Evolutionary conservation across 2,797 vertebrate genomes (phyloP), one percentile per base, ranked within the genome.

Genomic region (Hydrolagus colliei): DNA sequence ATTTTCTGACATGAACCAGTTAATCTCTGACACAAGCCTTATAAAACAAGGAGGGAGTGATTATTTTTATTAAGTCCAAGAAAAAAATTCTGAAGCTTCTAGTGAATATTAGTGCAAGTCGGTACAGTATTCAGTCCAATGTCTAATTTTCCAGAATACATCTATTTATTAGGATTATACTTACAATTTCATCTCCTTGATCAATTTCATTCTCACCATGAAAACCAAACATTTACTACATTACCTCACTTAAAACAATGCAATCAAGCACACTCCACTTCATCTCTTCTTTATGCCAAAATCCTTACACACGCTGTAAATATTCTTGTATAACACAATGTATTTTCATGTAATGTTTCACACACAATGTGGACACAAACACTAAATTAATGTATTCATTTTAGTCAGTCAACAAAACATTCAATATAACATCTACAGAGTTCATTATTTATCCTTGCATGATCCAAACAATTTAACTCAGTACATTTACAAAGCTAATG

Each of bases 401-500:
- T 84, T 41, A 80, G 78, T 80, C 78, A 80, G 13, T 76, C 35
- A 76, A 79, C 77, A 82, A 68, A 84, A 84, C 65, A 52, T 84
- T 84, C 79, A 71, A 84, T 71, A 71, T 84, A 84, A 84, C 79
- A 84, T 84, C 79, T 84, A 82, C 63, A 35, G 32, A 35, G 27
- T 84, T 84, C 65, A 84, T 68, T 65, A 82, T 71, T 84, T 84
- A 67, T 84, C 68, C 79, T 41, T 35, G 68, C 79, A 84, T 84
- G 79, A 84, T 84, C 65, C 18, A 84, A 84, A 68, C 63, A 68
- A 35, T 32, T 82, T 68, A 80, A 84, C 68, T 84, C 32, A 68
- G 63, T 92, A 93, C 89, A 91, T 92, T 91, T 91, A 93, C 86
- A 89, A 78, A 87, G 85, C 80, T 72, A 87, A 87, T 87, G 89